Evolutionary conservation across 2,888 invertebrate species (phyloP).

Genomic region (Andrena minutula): DNA sequence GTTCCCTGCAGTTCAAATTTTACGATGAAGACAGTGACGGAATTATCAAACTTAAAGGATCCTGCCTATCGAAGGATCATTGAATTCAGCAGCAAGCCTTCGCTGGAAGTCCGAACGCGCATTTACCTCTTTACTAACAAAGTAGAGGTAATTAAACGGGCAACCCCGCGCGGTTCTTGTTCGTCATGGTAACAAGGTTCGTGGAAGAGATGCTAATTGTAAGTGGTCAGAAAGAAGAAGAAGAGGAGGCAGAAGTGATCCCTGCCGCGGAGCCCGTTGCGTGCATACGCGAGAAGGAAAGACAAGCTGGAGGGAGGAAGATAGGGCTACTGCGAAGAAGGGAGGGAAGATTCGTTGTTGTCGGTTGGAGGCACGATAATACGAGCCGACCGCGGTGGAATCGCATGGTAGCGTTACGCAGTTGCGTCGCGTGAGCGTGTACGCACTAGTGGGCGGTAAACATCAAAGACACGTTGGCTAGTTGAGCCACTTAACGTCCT

Average conservation of each 20-base stretch:
- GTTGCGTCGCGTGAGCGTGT: constrained; percentile 73
- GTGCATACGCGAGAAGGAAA: constrained; percentile 56
- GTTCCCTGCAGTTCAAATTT: no score
- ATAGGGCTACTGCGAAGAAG: constrained; percentile 8
- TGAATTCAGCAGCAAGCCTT: background rate
- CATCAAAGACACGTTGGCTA: constrained; percentile 83
- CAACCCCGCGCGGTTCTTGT: constrained; percentile 73
- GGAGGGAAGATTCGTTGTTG: constrained; percentile 57
- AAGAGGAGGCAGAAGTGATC: constrained; percentile 37
- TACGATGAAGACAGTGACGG: no score
- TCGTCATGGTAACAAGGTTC: constrained; percentile 81
- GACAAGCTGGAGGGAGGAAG: constrained; percentile 11
- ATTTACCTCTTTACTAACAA: constrained; percentile 70
- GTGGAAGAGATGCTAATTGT: constrained; percentile 79
- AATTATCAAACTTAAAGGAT: background rate
- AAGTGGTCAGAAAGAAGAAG: constrained; percentile 69
- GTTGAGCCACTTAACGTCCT: constrained; percentile 84
- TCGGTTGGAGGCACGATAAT: constrained; percentile 60
- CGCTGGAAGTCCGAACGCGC: background rate
- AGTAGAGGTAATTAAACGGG: constrained; percentile 78
- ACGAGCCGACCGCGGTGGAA: constrained; percentile 58
- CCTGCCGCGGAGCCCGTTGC: constrained; percentile 63
- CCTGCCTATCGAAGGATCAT: background rate
- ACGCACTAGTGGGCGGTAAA: constrained; percentile 70
- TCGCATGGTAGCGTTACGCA: constrained; percentile 70